Evolutionary conservation across 2,113 vertebrate genomes (phyloP), one percentile per base, ranked within the genome.

Genomic region (Rattus rattus): DNA sequence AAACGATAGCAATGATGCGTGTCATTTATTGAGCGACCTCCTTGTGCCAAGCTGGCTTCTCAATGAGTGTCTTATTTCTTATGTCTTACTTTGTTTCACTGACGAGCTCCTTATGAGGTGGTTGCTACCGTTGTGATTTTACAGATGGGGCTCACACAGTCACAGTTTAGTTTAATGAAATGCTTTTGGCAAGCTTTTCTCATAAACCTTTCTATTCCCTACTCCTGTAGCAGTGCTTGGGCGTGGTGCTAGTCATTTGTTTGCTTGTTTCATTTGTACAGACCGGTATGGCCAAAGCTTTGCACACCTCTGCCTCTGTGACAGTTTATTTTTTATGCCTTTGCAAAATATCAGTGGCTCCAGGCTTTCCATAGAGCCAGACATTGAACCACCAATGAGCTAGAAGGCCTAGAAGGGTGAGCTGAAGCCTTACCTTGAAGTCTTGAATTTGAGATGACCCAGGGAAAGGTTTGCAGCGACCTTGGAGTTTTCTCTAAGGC

Each of bases 91-190:
- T 83, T 69, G 76, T 88, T 61, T 67, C 97, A 75, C 70, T 30
- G 77, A 91, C 22, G 83, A 20, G 7, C 54, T 97, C 20, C 54
- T 97, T 89, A 81, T 80, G 43, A 96, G 70, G 59, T 36, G 24
- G 39, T 92, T 91, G 8, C 77, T 91, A 54, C 86, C 75, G 33
- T 88, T 81, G 56, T 95, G 3, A 4, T 33, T 94, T 96, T 94
- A 81, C 54, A 91, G 19, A 91, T 93, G 72, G 17, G n/a, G 83
- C 93, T 96, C 39, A 22, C 72, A 16, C 52, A 80, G 65, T 72
- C 80, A 93, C 4, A 13, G 26, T 85, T 95, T 95, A 49, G 49
- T 73, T 92, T 89, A 89, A 94, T 54, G 33, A 81, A 69, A 26
- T 95, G 26, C 12, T 70, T 95, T 75, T 56, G 93, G 77, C 91